phyloP scores from a whole-genome alignment of 1,140 invertebrate genomes.

The Drosophila arawakana region DNA sequence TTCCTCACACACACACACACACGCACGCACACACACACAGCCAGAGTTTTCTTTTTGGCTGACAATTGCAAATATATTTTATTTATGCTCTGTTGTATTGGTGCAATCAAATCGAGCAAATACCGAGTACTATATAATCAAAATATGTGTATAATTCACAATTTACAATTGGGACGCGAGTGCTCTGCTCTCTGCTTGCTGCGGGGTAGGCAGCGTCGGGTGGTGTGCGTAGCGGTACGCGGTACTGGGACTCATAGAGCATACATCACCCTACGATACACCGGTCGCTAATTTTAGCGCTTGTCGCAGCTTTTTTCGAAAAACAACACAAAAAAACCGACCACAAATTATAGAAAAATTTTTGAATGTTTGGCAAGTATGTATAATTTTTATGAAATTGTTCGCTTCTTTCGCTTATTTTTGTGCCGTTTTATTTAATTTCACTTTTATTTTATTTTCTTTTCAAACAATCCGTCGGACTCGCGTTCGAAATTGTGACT shows the following conservation, averaged over 20 bases:
- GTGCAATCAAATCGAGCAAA: slow-evolving; percentile 24
- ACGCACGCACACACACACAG: neutral
- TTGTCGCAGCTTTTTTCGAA: slow-evolving; percentile 63
- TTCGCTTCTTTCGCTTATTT: slow-evolving; percentile 26
- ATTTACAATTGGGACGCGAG: slow-evolving; percentile 39
- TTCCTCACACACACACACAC: slow-evolving; percentile 17
- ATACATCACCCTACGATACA: slow-evolving; percentile 73
- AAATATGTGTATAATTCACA: slow-evolving; percentile 53
- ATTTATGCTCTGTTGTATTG: slow-evolving; percentile 6
- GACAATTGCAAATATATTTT: slow-evolving; percentile 13
- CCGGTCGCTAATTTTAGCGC: slow-evolving; percentile 76
- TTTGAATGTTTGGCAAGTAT: slow-evolving; percentile 75
- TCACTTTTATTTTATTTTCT: slow-evolving; percentile 29
- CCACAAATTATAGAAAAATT: slow-evolving; percentile 56
- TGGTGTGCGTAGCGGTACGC: slow-evolving; percentile 20
- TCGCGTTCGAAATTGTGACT: slow-evolving; percentile 74
- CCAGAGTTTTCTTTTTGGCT: neutral
- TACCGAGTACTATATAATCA: slow-evolving; percentile 29
- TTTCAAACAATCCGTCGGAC: slow-evolving; percentile 21
- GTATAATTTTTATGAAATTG: slow-evolving; percentile 73
- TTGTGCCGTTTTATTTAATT: neutral
- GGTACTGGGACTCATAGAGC: slow-evolving; percentile 42
- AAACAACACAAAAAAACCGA: slow-evolving; percentile 47
- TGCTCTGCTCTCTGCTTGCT: slow-evolving; percentile 18
- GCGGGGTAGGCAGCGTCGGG: slow-evolving; percentile 10